Base-by-base conservation (phyloP, 2,888 invertebrate species). In the Ceramica pisi region DNA sequence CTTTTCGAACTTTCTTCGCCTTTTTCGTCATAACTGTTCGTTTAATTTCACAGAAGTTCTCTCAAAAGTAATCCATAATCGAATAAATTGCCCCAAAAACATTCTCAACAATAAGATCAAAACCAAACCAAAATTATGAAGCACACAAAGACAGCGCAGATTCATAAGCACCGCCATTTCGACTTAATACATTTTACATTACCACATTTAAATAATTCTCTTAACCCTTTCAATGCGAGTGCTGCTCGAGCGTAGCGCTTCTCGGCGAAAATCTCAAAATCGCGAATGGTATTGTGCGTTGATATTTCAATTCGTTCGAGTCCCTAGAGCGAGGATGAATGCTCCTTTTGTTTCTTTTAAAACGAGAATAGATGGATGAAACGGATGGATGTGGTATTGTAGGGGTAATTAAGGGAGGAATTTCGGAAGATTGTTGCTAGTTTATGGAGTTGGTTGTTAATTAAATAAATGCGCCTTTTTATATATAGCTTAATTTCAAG, bases 261-360 rank as follows among this genome's bases (percentile, higher is more conserved):
- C 63, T 65, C 63, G 44, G 71, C 78, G 83, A 86, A 90, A 91
- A 91, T 91, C 92, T 90, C 86, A 81, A 85, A 88, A 87, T 87
- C 87, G 82, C 78, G 87, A 71, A 84, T 86, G 84, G 89, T 88
- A 89, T 91, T 90, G 90, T 92, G 86, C 88, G 87, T 89, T 91
- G 91, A 92, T 93, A 92, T 92, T 93, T 92, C 92, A 92, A 92
- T 93, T 91, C 90, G 81, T 85, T 88, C 84, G 53, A 80, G 78
- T 89, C 88, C 87, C 87, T 78, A 59, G 88, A 87, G 87, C 73
- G 74, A 86, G 87, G 85, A 87, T 85, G 86, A 90, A 91, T 92
- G 92, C 89, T 89, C 91, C 91, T 91, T 92, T 93, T 93, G 92
- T 93, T 90, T 90, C 86, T 83, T 88, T 77, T 71, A 73, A 77